These are phyloP conservation scores for Diorhabda carinulata DNA, from an alignment of 1,140 invertebrate genomes.

Conservation along the genomic window DNA sequence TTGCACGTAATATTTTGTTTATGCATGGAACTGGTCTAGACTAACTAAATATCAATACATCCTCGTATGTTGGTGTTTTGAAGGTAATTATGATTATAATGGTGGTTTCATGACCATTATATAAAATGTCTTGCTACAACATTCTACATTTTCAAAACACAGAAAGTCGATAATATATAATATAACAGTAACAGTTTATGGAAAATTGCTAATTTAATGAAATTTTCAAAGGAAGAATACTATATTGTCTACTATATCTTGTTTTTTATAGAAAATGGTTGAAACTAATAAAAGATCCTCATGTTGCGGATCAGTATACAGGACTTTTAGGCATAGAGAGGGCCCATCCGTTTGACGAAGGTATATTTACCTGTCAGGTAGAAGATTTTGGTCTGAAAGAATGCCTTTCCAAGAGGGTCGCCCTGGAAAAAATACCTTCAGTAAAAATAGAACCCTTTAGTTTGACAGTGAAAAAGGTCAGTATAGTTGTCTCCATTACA, in stretches of 20 bases:
- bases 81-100: too few species aligned
- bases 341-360: conserved; percentile 63
- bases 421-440: conserved; percentile 62
- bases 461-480: conserved; percentile 67
- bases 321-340: conserved; percentile 65
- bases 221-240: too few species aligned
- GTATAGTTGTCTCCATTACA: conserved; percentile 11
- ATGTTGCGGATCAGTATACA: conserved; percentile 58
- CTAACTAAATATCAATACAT: too few species aligned
- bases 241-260: background rate
- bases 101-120: too few species aligned
- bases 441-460: conserved; percentile 70
- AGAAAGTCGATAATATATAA: too few species aligned
- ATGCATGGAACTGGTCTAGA: too few species aligned
- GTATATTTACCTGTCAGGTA: conserved; percentile 69
- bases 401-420: conserved; percentile 64
- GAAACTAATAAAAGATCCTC: conserved; percentile 49
- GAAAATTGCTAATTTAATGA: too few species aligned
- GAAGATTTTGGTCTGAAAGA: conserved; percentile 70
- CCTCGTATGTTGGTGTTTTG: too few species aligned
- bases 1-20: too few species aligned
- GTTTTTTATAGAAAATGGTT: conserved; percentile 56
- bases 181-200: too few species aligned
- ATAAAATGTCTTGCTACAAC: too few species aligned
- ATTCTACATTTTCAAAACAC: too few species aligned